These are phyloP conservation scores for Haliaeetus leucogaster DNA, from an alignment of 2,113 vertebrate species.

Conservation along the genomic window DNA sequence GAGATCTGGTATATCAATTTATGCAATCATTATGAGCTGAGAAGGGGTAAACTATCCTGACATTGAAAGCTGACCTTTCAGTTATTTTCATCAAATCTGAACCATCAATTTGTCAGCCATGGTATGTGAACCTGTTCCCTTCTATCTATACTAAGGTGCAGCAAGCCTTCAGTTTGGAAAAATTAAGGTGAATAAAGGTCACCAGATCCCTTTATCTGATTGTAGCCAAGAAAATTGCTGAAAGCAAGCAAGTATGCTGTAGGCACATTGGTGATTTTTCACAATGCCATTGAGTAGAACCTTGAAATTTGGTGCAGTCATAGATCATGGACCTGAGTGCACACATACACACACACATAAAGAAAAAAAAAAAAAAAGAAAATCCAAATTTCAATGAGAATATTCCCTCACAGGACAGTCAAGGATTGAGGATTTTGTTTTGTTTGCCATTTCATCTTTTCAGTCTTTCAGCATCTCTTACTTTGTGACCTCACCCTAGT, in stretches of 20 bases:
- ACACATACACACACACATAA: not conserved
- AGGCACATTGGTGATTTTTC: slow-evolving; percentile 35
- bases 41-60: not conserved
- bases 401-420: not conserved
- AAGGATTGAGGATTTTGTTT: not conserved
- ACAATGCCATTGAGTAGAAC: slow-evolving; percentile 12
- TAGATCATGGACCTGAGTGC: not conserved
- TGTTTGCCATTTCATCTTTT: not conserved
- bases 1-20: not conserved
- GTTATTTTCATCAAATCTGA: not conserved
- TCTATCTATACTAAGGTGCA: not conserved
- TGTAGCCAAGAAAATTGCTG: slow-evolving; percentile 35
- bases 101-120: not conserved
- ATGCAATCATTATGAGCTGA: not conserved
- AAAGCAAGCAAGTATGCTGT: not conserved
- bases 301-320: slow-evolving; percentile 14
- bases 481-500: not conserved
- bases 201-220: slow-evolving; percentile 22
- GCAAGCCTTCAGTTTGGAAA: slow-evolving; percentile 19
- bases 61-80: not conserved
- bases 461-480: not conserved
- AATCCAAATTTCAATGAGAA: not conserved
- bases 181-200: slow-evolving; percentile 40
- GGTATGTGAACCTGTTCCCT: not conserved
- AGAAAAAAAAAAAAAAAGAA: not conserved